A percentile compares a stretch with the other conserved stretches of the same genome.
Evolutionary conservation across 2,888 invertebrate species (phyloP).

Genomic region (Netelia virgata): DNA sequence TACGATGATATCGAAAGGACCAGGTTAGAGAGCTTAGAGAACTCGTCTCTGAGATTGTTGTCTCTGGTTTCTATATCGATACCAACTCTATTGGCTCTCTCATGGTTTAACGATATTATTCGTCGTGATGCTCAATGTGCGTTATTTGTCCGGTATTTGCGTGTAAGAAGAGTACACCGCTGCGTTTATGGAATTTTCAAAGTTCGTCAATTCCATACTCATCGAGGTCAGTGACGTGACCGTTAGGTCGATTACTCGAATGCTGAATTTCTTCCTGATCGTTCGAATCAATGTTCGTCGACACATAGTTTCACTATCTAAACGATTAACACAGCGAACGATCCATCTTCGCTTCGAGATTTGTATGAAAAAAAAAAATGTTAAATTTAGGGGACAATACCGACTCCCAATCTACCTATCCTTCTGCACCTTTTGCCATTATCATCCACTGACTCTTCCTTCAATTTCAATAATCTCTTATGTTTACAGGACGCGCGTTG

Average conservation of each 20-base stretch:
- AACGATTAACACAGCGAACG: not conserved
- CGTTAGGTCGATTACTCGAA: not conserved
- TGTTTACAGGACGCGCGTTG: conserved; percentile 63
- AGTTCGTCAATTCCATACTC: no score
- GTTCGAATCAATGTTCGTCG: not conserved
- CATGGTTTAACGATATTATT: not conserved
- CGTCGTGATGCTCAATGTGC: not conserved
- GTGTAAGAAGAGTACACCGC: not conserved
- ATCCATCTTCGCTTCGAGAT: conserved; percentile 36
- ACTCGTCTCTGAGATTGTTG: not conserved
- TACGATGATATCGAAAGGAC: not conserved
- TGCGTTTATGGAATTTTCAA: not conserved
- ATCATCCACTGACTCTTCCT: conserved; percentile 30
- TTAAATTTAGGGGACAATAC: conserved; percentile 45
- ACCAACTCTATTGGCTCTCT: not conserved
- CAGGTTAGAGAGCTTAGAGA: not conserved
- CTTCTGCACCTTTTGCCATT: conserved; percentile 18
- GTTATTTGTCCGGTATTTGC: not conserved
- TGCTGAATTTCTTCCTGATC: not conserved
- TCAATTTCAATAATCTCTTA: conserved; percentile 57
- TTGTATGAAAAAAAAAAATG: conserved; percentile 48
- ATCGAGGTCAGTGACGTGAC: not conserved
- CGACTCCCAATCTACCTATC: conserved; percentile 14
- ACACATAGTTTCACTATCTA: not conserved
- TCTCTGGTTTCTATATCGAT: not conserved